Conservation (phyloP, 2,113 vertebrate species). For the Heterochromis multidens region DNA sequence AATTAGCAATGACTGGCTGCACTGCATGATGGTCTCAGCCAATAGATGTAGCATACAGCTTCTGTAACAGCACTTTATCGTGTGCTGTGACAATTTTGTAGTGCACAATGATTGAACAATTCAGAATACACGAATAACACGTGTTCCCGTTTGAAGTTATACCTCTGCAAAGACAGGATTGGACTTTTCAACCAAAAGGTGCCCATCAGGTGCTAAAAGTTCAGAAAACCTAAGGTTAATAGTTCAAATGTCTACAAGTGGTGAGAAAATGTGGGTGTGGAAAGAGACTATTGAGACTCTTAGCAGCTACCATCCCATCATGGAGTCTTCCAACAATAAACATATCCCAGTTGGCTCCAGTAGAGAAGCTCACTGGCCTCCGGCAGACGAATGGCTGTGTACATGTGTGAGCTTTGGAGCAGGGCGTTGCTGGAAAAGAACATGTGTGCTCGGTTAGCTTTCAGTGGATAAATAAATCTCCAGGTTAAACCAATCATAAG, state of each 20-base stretch:
- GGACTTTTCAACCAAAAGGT: background rate
- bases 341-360: background rate
- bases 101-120: no score
- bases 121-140: background rate
- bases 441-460: background rate
- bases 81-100: no score
- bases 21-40: background rate
- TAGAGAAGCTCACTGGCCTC: background rate
- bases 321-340: constrained; percentile 1
- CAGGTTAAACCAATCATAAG: background rate
- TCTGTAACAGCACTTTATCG: background rate
- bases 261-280: background rate
- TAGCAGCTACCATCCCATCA: background rate
- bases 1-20: no score
- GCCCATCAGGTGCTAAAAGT: background rate
- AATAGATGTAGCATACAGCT: background rate
- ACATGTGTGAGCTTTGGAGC: background rate
- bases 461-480: constrained; percentile 17
- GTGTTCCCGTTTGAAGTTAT: background rate
- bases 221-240: background rate
- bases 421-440: background rate
- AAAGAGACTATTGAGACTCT: background rate
- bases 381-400: background rate
- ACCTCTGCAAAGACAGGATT: background rate
- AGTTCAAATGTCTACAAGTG: background rate